Evolutionary conservation across 2,113 vertebrate genomes (phyloP).

Genomic region (Ctenodactylus gundi): DNA sequence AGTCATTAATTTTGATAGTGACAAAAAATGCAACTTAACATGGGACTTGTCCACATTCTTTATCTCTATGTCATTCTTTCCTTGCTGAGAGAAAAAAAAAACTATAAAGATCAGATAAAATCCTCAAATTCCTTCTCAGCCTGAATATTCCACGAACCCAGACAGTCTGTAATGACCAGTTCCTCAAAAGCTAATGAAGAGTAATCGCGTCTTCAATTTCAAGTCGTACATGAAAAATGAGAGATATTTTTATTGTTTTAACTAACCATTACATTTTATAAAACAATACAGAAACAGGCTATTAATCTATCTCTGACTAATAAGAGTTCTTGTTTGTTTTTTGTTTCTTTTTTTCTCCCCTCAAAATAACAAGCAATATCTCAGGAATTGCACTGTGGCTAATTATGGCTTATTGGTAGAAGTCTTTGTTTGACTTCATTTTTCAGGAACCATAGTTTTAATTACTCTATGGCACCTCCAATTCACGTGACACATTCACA

Average conservation of each 20-base stretch:
- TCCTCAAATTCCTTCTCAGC: background rate
- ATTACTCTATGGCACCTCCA: background rate
- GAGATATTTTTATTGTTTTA: background rate
- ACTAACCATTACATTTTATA: background rate
- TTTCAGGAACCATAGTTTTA: background rate
- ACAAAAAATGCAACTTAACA: background rate
- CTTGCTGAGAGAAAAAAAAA: conserved; percentile 4
- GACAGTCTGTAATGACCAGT: background rate
- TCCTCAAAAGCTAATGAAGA: conserved; percentile 46
- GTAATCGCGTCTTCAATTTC: background rate
- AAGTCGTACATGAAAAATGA: background rate
- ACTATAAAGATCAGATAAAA: background rate
- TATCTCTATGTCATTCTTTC: background rate
- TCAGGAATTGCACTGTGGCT: background rate
- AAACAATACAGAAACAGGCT: background rate
- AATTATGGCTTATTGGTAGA: background rate
- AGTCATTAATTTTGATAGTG: background rate
- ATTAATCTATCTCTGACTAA: background rate
- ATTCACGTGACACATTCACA: background rate
- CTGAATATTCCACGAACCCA: background rate
- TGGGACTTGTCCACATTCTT: background rate
- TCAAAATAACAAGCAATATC: background rate
- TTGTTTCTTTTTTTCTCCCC: background rate
- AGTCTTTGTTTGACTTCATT: background rate
- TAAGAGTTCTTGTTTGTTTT: too few species aligned